A percentile compares a stretch with the other conserved stretches of the same genome.
phyloP scores from a whole-genome alignment of 2,888 invertebrate genomes.

The Lucinisca nassula region DNA sequence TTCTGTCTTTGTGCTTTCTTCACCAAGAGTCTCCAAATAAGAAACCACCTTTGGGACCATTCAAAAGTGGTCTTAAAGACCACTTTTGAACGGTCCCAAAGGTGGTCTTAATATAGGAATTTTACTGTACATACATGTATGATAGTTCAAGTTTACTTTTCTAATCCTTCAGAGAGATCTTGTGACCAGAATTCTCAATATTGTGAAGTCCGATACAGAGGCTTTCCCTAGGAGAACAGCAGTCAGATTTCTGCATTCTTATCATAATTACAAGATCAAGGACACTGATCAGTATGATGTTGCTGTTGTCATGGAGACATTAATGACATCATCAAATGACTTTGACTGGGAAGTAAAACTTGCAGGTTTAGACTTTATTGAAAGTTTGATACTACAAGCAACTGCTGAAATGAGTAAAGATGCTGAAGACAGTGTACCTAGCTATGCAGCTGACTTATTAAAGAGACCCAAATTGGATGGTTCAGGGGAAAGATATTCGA shows the following conservation, averaged over 20 bases:
- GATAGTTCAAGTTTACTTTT: too few species aligned
- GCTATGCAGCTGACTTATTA: constrained; percentile 18
- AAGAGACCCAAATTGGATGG: background rate
- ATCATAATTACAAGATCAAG: constrained; percentile 15
- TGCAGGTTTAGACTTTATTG: constrained; percentile 72
- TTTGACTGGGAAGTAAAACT: constrained; percentile 85
- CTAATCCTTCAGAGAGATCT: constrained; percentile 74
- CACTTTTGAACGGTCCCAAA: too few species aligned
- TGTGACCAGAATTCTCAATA: constrained; percentile 50
- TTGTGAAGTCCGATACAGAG: constrained; percentile 76
- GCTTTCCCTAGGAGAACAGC: constrained; percentile 80
- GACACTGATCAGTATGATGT: background rate
- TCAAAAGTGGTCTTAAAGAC: too few species aligned
- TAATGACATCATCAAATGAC: constrained; percentile 67
- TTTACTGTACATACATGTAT: too few species aligned
- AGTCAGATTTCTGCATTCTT: constrained; percentile 62
- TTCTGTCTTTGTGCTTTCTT: too few species aligned
- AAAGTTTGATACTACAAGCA: constrained; percentile 39
- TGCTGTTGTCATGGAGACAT: constrained; percentile 7
- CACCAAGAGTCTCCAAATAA: too few species aligned
- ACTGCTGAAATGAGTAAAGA: background rate
- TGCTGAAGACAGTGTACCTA: constrained; percentile 19
- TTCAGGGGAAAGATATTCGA: background rate
- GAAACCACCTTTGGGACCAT: too few species aligned
- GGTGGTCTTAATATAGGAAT: too few species aligned